Percentiles rank a stretch among this genome's conserved stretches.
Conservation (phyloP, 1,140 invertebrate species). For the Aphelenchoides fujianensis region DNA sequence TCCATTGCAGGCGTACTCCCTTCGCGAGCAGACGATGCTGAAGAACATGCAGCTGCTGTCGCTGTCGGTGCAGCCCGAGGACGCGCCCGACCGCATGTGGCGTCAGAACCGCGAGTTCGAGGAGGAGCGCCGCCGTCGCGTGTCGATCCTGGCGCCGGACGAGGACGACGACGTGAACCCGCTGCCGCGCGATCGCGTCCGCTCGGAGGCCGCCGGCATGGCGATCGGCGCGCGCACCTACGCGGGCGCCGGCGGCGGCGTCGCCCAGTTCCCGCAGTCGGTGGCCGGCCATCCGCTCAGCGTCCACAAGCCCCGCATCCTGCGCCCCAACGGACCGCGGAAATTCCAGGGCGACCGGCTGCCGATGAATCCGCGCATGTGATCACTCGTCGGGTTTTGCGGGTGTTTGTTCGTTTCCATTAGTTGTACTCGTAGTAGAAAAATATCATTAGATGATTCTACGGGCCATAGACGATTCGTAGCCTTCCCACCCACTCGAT, state of each 20-base stretch:
- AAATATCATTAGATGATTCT: too few relatives aligned
- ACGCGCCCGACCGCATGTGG: background rate
- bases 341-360: background rate
- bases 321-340: background rate
- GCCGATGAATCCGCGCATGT: background rate
- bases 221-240: background rate
- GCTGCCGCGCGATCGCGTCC: too few relatives aligned
- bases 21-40: constrained; percentile 20
- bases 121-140: background rate
- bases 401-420: too few relatives aligned
- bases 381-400: too few relatives aligned
- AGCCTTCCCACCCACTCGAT: too few relatives aligned
- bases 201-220: background rate
- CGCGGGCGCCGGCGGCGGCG: background rate
- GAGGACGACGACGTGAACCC: background rate
- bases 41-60: constrained; percentile 20
- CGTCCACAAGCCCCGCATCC: background rate
- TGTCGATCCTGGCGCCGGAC: background rate
- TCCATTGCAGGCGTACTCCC: background rate
- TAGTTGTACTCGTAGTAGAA: background rate
- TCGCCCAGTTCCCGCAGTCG: background rate
- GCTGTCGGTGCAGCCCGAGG: background rate
- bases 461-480: too few relatives aligned
- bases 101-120: background rate
- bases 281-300: background rate